Evolutionary conservation across 2,797 vertebrate species (phyloP), one percentile per base, ranked within the genome.

Genomic region (Enteromius paludinosus): DNA sequence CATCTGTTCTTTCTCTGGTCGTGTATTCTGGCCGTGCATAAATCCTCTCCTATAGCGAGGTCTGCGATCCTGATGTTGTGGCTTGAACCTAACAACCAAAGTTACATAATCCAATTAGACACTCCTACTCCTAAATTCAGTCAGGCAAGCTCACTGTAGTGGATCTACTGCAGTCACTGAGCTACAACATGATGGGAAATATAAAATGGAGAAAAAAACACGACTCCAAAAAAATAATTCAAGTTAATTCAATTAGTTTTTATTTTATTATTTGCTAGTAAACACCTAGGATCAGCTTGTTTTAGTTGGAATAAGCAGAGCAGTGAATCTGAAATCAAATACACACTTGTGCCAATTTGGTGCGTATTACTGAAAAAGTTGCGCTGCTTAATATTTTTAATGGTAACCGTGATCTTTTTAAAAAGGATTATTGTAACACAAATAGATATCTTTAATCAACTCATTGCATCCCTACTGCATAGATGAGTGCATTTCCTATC

Each of bases 1-100:
- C 70, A 96, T 98, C 87, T 95, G 93, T 90, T 97, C 96, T 86
- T 98, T 98, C 75, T 98, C 97, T 43, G 93, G 95, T 64, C 94
- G 93, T 66, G 93, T 92, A 28, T 96, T 81, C 0, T 87, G 95
- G 0, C 97, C 97, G 78, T 97, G 97, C 96, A 96, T 95, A 91
- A 99, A 99, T 18, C 95, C 90, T 69, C 89, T 96, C 89, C 96
- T 98, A 93, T 93, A 94, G 0, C 92, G 90, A 0, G 93, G 93
- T 15, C 94, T 93, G 0, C 91, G 90, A 85, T 97, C 96, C 52
- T 89, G 90, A 85, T 88, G 93, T 82, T 97, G 94, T 0, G 97
- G 96, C 49, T 59, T 87, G 84, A 98, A 98, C 62, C 98, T 97
- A 89, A 10, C 75, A 25, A 52, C 1, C 17, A 73, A 5, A 66